Conservation (phyloP, 2,113 vertebrate species). For the Etheostoma cragini region DNA sequence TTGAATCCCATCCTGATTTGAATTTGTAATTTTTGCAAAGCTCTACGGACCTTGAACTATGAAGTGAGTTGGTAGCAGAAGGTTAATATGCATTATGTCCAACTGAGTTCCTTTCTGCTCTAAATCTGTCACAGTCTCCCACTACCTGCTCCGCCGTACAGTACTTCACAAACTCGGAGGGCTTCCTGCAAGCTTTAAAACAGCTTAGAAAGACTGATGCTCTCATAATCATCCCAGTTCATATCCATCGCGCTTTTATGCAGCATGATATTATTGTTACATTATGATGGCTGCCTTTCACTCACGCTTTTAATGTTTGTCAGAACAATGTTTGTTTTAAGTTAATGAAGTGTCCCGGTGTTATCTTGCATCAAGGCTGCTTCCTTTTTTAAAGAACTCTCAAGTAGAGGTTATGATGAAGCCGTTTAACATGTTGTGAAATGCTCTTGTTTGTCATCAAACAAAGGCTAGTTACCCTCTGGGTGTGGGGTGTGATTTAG, state of each 20-base stretch:
- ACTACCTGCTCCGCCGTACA: conserved; percentile 42
- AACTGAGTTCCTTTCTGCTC: conserved; percentile 37
- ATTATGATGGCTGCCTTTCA: conserved; percentile 36
- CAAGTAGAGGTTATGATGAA: not conserved
- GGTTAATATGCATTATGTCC: conserved; percentile 37
- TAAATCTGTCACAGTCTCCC: conserved; percentile 46
- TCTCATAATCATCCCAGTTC: conserved; percentile 57
- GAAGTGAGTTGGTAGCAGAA: conserved; percentile 15
- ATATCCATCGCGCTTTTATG: conserved; percentile 60
- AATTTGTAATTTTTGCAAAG: conserved; percentile 21
- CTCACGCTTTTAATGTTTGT: conserved; percentile 32
- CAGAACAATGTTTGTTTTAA: conserved; percentile 43
- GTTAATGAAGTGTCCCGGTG: conserved; percentile 25
- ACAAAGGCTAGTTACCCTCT: not conserved
- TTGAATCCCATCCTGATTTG: conserved; percentile 38
- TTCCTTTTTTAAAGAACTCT: not conserved
- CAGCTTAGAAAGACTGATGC: conserved; percentile 62
- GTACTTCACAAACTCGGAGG: conserved; percentile 34
- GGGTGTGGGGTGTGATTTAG: not conserved
- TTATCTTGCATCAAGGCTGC: conserved; percentile 22
- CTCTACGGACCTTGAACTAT: conserved; percentile 2
- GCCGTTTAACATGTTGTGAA: not conserved
- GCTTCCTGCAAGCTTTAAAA: conserved; percentile 54
- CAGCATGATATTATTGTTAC: conserved; percentile 45
- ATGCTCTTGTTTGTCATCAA: not conserved